These are phyloP conservation scores for Tortricodes alternella DNA, from an alignment of 2,888 invertebrate species.

Conservation along the genomic window DNA sequence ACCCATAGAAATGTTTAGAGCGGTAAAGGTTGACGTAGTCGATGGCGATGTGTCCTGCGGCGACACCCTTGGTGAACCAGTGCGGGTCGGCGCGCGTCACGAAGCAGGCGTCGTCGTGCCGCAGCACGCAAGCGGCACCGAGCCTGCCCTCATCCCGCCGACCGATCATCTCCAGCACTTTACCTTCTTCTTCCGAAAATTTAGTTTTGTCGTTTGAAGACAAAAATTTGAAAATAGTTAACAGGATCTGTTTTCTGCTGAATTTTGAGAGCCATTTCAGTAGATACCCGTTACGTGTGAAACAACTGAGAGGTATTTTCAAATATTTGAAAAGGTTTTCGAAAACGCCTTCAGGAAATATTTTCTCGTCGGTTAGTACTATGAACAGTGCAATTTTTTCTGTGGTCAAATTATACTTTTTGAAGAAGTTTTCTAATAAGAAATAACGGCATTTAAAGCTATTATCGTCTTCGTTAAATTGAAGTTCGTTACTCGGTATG, in stretches of 20 bases:
- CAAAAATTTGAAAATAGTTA: neutral
- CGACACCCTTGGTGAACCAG: constrained; percentile 46
- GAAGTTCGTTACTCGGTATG: constrained; percentile 36
- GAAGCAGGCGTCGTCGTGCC: constrained; percentile 30
- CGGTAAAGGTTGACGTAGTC: constrained; percentile 37
- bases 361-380: constrained; percentile 38
- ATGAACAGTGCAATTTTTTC: constrained; percentile 44
- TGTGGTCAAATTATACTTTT: constrained; percentile 36
- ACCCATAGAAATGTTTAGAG: constrained; percentile 29
- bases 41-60: constrained; percentile 33
- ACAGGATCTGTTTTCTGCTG: neutral
- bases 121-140: neutral
- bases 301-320: neutral
- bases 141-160: constrained; percentile 8
- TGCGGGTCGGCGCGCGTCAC: constrained; percentile 31
- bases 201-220: neutral
- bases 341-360: constrained; percentile 41
- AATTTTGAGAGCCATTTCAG: constrained; percentile 18
- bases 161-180: constrained; percentile 16
- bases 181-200: constrained; percentile 22
- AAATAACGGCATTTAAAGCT: constrained; percentile 39
- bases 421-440: constrained; percentile 37
- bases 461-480: constrained; percentile 17
- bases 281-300: constrained; percentile 1
- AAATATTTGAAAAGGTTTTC: neutral